These are phyloP conservation scores for Cyclargus thomasi DNA, from an alignment of 1,140 invertebrate genomes.

Conservation along the genomic window DNA sequence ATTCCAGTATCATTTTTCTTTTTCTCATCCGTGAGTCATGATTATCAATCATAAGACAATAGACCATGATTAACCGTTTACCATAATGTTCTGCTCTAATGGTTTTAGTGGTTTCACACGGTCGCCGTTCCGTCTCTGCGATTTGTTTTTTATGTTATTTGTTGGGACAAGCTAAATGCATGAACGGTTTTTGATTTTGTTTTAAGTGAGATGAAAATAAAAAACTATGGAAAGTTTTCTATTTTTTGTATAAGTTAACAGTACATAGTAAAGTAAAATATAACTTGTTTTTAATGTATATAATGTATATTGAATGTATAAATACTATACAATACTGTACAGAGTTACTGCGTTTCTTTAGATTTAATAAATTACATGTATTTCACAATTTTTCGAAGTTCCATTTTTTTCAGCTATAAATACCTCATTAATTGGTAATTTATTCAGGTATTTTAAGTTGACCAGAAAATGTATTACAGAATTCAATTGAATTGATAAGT, in stretches of 20 bases:
- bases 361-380: too few relatives aligned
- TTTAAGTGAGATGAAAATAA: neutral
- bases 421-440: too few relatives aligned
- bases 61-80: slow-evolving; percentile 19
- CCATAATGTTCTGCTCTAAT: slow-evolving; percentile 30
- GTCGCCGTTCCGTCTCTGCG: slow-evolving; percentile 27
- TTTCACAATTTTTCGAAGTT: too few relatives aligned
- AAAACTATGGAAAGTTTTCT: too few relatives aligned
- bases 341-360: too few relatives aligned
- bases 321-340: too few relatives aligned
- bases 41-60: slow-evolving; percentile 22
- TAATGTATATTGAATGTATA: too few relatives aligned
- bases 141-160: neutral
- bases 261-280: too few relatives aligned
- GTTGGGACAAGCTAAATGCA: slow-evolving; percentile 1
- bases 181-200: neutral
- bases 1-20: neutral
- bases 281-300: too few relatives aligned
- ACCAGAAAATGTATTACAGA: neutral
- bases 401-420: too few relatives aligned
- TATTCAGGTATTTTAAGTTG: too few relatives aligned
- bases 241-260: too few relatives aligned
- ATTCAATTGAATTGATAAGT: slow-evolving; percentile 17
- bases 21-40: slow-evolving; percentile 4
- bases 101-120: slow-evolving; percentile 30